Evolutionary conservation across 1,140 invertebrate species (phyloP).

Genomic region (Drosophila watanabei): DNA sequence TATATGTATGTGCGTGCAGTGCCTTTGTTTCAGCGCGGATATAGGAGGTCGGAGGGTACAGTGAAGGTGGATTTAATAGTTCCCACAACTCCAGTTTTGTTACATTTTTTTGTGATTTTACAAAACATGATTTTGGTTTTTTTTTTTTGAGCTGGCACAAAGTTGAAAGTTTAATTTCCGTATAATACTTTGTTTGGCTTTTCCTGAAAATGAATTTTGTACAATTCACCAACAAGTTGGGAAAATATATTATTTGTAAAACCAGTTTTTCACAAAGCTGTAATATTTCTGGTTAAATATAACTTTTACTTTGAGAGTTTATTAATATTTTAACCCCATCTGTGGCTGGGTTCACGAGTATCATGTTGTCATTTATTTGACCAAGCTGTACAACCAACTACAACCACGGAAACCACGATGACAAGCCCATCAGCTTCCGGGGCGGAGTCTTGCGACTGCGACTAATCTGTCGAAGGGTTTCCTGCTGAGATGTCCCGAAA

Average conservation of each 20-base stretch:
- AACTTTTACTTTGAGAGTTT: neutral
- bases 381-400: slow-evolving; percentile 22
- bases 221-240: neutral
- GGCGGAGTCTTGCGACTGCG: slow-evolving; percentile 2
- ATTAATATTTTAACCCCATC: neutral
- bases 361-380: slow-evolving; percentile 18
- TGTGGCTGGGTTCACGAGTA: neutral
- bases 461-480: slow-evolving; percentile 30
- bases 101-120: neutral
- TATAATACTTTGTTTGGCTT: neutral
- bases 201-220: neutral
- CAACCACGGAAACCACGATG: slow-evolving; percentile 16
- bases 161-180: neutral
- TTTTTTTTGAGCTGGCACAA: neutral
- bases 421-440: slow-evolving; percentile 34
- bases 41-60: neutral
- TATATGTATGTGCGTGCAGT: neutral
- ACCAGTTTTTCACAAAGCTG: neutral
- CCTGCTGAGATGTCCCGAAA: slow-evolving; percentile 10
- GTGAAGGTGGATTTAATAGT: neutral
- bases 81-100: neutral
- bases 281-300: neutral
- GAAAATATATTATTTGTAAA: neutral
- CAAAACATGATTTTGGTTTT: neutral
- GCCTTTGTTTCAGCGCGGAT: slow-evolving; percentile 3